Evolutionary conservation across 2,888 invertebrate genomes (phyloP).

Genomic region (Melanophora roralis): DNA sequence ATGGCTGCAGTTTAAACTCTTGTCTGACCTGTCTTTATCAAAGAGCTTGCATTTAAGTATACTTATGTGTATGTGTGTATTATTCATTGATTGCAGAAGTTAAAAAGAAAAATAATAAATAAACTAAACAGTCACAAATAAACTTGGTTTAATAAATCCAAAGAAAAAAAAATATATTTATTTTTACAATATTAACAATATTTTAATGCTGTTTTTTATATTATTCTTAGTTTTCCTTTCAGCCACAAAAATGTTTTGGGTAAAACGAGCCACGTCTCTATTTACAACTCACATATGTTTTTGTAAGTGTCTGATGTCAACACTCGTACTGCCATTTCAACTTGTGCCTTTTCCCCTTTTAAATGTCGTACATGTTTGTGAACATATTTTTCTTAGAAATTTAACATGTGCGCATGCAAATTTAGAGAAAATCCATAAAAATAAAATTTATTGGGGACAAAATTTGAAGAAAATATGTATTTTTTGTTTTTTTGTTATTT

Average conservation of each 20-base stretch:
- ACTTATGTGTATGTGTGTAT: not conserved
- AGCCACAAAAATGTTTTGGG: slow-evolving; percentile 23
- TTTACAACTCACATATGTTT: slow-evolving; percentile 50
- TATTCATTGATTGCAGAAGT: slow-evolving; percentile 29
- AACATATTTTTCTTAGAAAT: not conserved
- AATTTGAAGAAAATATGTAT: not conserved
- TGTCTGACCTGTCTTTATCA: slow-evolving; percentile 54
- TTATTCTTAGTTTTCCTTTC: slow-evolving; percentile 9
- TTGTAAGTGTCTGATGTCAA: slow-evolving; percentile 54
- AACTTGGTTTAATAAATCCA: slow-evolving; percentile 39
- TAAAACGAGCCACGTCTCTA: slow-evolving; percentile 46
- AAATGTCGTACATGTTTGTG: slow-evolving; percentile 45
- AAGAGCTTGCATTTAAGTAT: slow-evolving; percentile 2
- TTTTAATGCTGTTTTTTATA: slow-evolving; percentile 15
- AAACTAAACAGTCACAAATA: slow-evolving; percentile 39
- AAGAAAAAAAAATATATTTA: slow-evolving; percentile 24
- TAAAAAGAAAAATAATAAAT: slow-evolving; percentile 2
- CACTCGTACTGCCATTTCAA: slow-evolving; percentile 57
- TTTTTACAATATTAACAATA: no score
- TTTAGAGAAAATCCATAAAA: slow-evolving; percentile 41
- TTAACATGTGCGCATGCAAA: slow-evolving; percentile 49
- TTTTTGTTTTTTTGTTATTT: not conserved
- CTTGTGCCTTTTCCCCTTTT: slow-evolving; percentile 58
- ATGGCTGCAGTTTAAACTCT: slow-evolving; percentile 46
- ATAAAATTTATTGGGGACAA: not conserved